Evolutionary conservation across 2,113 vertebrate genomes (phyloP), one percentile per base, ranked within the genome.

Genomic region (Diphyllodes magnificus): DNA sequence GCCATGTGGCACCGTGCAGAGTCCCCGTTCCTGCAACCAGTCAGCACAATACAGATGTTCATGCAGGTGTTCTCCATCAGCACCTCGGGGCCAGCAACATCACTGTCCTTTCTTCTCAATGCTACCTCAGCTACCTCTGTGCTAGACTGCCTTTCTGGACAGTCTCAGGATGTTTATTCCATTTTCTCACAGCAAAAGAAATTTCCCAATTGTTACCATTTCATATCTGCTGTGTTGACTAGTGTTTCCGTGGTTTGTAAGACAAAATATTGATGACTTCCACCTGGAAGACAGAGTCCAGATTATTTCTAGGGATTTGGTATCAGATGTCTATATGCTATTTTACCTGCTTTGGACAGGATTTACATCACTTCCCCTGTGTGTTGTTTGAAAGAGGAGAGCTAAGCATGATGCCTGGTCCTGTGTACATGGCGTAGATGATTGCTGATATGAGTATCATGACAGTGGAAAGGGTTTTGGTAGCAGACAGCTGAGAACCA

Each of bases 1-100:
- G 27, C n/a, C 47, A 3, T 0, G 0, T 10, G 54, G 20, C 3
- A 2, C 8, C 4, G 1, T 0, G 6, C 50, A 19, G 30, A 27
- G 80, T 30, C 82, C 39, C 1, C 1, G 3, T 31, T 82, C 44
- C 42, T 63, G 39, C 35, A 54, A 1, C 11, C 54, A 42, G 12
- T 24, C 59, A 44, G 51, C 77, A 17, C 19, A 39, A 8, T 2
- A 7, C 27, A 33, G 13, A 57, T 12, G 0, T 49, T 45, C 45
- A 21, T 45, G 21, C 45, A 45, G 35, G 13, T 56, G 50, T 9
- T 66, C 57, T 35, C 19, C 51, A 10, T 22, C 57, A 39, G 31
- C 61, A 35, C 30, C 33, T 47, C 4, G 3, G 30, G 2, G 13
- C 21, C 47, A 63, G 19, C 6, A 33, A 5, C 19, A 37, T 28